Percentiles rank a stretch among this genome's conserved stretches.
Conservation (phyloP, 2,888 invertebrate genomes). For the Atrina japonica region DNA sequence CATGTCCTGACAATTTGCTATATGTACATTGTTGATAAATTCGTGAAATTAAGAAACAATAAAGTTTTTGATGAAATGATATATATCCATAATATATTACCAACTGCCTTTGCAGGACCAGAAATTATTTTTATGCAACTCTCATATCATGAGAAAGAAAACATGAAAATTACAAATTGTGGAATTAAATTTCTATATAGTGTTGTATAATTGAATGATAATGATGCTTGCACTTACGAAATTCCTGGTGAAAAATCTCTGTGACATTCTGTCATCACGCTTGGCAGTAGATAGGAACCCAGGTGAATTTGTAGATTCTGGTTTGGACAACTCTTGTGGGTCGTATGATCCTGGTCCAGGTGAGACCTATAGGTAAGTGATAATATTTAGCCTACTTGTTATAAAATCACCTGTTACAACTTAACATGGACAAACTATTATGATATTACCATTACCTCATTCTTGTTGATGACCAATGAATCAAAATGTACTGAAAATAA, state of each 20-base stretch:
- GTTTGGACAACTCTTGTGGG: conserved; percentile 63
- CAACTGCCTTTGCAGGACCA: background rate
- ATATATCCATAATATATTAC: background rate
- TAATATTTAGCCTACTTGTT: no score
- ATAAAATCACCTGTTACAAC: no score
- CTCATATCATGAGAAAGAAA: background rate
- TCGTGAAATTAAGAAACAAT: no score
- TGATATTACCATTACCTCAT: no score
- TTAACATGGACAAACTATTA: no score
- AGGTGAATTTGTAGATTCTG: conserved; percentile 67
- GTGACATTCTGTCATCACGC: conserved; percentile 76
- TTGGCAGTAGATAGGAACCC: conserved; percentile 77
- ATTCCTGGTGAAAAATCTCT: conserved; percentile 79
- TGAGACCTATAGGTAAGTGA: conserved; percentile 54
- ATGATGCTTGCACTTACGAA: conserved; percentile 79
- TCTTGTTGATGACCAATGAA: no score
- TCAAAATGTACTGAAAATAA: no score
- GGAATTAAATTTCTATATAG: no score
- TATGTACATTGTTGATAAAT: no score
- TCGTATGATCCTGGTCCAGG: conserved; percentile 78
- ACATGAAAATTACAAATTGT: background rate
- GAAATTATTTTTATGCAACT: background rate
- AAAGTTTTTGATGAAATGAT: no score
- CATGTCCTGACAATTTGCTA: no score
- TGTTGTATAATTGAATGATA: no score